These are phyloP conservation scores for Buteo buteo DNA, from an alignment of 2,113 vertebrate genomes.

Conservation along the genomic window DNA sequence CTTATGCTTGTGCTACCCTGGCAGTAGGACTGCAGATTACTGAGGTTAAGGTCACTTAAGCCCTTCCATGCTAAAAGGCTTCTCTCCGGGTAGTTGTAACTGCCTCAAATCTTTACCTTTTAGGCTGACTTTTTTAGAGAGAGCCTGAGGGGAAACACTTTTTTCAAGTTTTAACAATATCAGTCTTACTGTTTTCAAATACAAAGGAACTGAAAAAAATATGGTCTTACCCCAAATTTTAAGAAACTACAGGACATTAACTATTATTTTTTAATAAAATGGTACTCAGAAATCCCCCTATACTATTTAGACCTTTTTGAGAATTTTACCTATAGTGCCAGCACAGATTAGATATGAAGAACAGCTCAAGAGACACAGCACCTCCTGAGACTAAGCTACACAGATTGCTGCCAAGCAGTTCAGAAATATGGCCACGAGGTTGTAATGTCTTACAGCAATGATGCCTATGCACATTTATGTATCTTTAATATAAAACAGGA, in stretches of 20 bases:
- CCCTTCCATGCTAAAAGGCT: not conserved
- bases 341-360: not conserved
- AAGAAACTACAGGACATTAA: not conserved
- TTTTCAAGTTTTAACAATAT: not conserved
- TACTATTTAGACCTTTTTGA: not conserved
- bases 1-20: not conserved
- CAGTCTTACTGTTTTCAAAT: not conserved
- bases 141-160: not conserved
- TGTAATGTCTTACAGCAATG: not conserved
- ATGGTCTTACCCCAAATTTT: not conserved
- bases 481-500: not conserved
- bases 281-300: not conserved
- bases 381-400: not conserved
- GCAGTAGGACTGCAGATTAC: not conserved
- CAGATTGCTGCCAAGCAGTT: not conserved
- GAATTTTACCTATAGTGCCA: not conserved
- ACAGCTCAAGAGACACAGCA: not conserved
- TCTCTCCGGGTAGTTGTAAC: not conserved
- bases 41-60: not conserved
- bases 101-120: not conserved
- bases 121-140: not conserved
- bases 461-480: not conserved
- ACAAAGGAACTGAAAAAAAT: not conserved
- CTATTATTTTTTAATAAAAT: not conserved
- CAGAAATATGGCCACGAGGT: fast-evolving